These are phyloP conservation scores for Platyrinchus mystaceus DNA, from an alignment of 2,797 vertebrate species.

Conservation along the genomic window DNA sequence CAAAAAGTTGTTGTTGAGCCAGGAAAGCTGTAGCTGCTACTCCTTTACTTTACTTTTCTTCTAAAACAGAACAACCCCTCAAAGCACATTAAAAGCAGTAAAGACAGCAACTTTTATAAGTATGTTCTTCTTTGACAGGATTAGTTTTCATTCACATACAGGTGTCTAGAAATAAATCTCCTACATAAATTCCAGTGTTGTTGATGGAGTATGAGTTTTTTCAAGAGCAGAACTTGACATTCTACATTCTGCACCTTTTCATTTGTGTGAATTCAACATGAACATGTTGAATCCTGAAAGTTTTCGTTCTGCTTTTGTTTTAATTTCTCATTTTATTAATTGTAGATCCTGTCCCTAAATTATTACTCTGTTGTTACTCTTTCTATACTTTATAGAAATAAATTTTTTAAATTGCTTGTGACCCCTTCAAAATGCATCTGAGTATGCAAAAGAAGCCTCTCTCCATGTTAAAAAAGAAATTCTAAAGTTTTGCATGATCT, in stretches of 20 bases:
- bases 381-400: background rate
- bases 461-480: background rate
- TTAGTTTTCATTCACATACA: background rate
- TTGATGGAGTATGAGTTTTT: background rate
- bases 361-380: background rate
- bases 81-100: background rate
- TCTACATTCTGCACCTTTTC: background rate
- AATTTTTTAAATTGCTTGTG: background rate
- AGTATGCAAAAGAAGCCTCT: background rate
- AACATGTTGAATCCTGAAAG: background rate
- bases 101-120: background rate
- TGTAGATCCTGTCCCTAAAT: background rate
- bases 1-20: background rate
- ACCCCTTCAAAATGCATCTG: background rate
- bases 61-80: background rate
- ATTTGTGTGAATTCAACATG: background rate
- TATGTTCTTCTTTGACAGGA: background rate
- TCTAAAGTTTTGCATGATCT: background rate
- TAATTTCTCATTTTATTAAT: background rate
- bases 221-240: background rate
- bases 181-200: background rate
- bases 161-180: background rate
- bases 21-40: background rate
- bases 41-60: background rate
- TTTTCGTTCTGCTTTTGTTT: background rate